phyloP scores from a whole-genome alignment of 2,113 vertebrate genomes.

The Siniperca chuatsi region DNA sequence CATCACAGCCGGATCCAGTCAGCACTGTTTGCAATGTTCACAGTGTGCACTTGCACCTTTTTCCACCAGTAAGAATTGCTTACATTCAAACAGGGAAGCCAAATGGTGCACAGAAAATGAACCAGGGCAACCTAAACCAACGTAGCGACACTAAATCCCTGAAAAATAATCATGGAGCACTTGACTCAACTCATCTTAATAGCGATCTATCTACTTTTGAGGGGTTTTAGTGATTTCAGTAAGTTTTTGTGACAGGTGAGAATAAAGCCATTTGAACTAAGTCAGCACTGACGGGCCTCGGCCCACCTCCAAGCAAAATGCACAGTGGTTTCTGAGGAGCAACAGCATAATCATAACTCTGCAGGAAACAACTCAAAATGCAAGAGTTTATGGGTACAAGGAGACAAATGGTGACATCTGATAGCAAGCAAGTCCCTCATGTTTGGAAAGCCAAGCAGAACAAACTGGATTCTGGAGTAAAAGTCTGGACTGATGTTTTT shows the following conservation, averaged over 20 bases:
- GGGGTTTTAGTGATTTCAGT: background rate
- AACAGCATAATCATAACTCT: background rate
- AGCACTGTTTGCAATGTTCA: background rate
- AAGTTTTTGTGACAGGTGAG: background rate
- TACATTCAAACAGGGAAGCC: background rate
- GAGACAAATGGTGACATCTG: background rate
- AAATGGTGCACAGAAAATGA: background rate
- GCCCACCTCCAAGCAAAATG: background rate
- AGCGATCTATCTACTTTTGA: background rate
- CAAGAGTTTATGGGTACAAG: background rate
- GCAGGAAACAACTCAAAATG: background rate
- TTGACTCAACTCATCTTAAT: background rate
- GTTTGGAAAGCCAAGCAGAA: background rate
- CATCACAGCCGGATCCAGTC: background rate
- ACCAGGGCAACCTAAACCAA: background rate
- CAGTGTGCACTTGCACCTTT: background rate
- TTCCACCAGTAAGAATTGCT: background rate
- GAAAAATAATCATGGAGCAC: background rate
- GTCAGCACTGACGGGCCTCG: background rate
- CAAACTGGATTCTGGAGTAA: background rate
- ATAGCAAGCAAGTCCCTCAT: background rate
- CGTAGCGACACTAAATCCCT: background rate
- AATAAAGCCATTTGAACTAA: background rate
- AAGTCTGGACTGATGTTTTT: background rate
- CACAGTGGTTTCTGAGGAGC: background rate